These are phyloP conservation scores for Ondatra zibethicus DNA, from an alignment of 2,113 vertebrate species.

Conservation along the genomic window DNA sequence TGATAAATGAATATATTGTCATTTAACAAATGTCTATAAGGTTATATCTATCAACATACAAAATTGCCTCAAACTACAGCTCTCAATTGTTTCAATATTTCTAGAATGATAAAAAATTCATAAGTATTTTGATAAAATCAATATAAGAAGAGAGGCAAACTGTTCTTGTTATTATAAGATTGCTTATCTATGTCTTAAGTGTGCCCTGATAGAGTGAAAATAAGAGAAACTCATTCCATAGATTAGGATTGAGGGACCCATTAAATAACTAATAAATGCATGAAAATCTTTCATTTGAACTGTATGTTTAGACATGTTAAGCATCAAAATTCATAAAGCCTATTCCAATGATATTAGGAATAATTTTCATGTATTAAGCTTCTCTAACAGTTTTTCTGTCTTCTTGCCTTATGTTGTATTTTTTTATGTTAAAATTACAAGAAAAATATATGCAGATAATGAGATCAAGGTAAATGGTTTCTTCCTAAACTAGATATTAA, in stretches of 20 bases:
- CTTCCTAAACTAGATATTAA: background rate
- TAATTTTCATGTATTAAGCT: background rate
- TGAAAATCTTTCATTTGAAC: background rate
- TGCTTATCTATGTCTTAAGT: background rate
- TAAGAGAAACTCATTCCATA: background rate
- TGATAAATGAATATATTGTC: background rate
- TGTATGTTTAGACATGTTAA: background rate
- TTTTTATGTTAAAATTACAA: background rate
- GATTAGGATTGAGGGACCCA: background rate
- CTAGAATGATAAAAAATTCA: background rate
- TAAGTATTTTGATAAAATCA: background rate
- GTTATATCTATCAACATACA: background rate
- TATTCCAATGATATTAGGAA: background rate
- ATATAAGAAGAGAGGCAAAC: background rate
- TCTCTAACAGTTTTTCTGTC: background rate
- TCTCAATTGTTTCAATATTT: conserved; percentile 36
- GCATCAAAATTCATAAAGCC: background rate
- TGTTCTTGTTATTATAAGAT: background rate
- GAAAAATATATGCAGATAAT: background rate
- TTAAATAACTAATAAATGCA: background rate
- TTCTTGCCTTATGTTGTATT: background rate
- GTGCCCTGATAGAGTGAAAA: background rate
- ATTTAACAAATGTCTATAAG: background rate
- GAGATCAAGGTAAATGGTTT: background rate
- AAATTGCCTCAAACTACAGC: background rate